A percentile compares a stretch with the other conserved stretches of the same genome.
Evolutionary conservation across 2,113 vertebrate species (phyloP).

Genomic region (Nasalis larvatus): DNA sequence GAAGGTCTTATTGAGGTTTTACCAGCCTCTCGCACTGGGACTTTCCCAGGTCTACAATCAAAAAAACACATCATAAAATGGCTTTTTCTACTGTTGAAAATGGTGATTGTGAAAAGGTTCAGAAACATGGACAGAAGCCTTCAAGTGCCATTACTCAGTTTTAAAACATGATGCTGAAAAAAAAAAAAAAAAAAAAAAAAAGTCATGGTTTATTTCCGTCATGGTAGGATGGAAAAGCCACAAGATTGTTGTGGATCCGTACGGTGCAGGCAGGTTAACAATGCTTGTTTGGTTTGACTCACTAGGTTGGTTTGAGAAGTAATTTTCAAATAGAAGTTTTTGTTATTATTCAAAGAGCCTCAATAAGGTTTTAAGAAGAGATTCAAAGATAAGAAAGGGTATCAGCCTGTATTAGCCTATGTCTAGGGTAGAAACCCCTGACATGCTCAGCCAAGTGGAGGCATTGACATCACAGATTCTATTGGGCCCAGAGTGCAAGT

Average conservation of each 20-base stretch:
- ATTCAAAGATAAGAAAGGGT: background rate
- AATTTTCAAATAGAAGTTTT: background rate
- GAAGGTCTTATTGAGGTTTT: background rate
- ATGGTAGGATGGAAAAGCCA: background rate
- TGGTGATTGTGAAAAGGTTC: background rate
- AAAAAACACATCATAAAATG: background rate
- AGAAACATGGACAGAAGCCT: background rate
- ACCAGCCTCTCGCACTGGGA: background rate
- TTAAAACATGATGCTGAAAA: background rate
- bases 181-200: background rate
- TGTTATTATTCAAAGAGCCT: background rate
- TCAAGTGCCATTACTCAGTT: background rate
- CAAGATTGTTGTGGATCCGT: background rate
- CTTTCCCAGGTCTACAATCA: background rate
- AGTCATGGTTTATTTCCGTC: background rate
- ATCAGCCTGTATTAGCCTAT: background rate
- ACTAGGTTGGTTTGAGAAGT: background rate
- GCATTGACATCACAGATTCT: background rate
- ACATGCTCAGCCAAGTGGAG: background rate
- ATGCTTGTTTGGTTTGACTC: background rate
- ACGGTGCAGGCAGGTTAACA: background rate
- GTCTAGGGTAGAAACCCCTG: background rate
- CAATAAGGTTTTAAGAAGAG: background rate
- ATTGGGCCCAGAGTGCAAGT: background rate
- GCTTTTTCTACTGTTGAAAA: background rate